Conservation (phyloP, 2,113 vertebrate species). For the Cisticola juncidis region DNA sequence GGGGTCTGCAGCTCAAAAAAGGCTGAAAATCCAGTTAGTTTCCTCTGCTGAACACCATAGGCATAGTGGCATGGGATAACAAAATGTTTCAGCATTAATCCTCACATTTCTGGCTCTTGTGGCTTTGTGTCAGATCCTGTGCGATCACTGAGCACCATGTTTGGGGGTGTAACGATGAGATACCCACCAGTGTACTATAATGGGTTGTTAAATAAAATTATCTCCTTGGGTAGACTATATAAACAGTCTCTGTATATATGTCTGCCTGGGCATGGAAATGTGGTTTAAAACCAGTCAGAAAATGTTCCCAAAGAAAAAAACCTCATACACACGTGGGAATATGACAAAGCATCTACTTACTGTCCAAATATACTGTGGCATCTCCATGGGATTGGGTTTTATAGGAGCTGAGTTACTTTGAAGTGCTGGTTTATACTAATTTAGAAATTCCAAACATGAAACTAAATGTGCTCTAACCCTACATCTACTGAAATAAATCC, state of each 20-base stretch:
- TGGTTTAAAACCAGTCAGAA: conserved; percentile 38
- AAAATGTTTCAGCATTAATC: conserved; percentile 12
- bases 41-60: neutral
- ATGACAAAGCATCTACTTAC: conserved; percentile 60
- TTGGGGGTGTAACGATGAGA: conserved; percentile 44
- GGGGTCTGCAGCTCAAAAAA: neutral
- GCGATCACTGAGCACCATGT: neutral
- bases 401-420: conserved; percentile 49
- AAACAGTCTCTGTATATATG: conserved; percentile 32
- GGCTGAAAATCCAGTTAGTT: neutral
- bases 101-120: conserved; percentile 50
- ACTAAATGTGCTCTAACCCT: conserved; percentile 44
- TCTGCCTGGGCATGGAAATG: conserved; percentile 40
- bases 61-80: conserved; percentile 1
- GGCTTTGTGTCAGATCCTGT: conserved; percentile 51
- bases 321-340: conserved; percentile 31
- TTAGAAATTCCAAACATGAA: conserved; percentile 57
- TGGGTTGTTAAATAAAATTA: conserved; percentile 22
- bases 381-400: conserved; percentile 53
- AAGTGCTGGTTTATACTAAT: conserved; percentile 63
- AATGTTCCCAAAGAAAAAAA: conserved; percentile 59
- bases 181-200: conserved; percentile 20
- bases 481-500: conserved; percentile 35
- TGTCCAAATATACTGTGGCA: conserved; percentile 46
- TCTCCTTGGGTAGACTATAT: conserved; percentile 34